Conservation (phyloP, 2,113 vertebrate genomes). For the Lycaon pictus region DNA sequence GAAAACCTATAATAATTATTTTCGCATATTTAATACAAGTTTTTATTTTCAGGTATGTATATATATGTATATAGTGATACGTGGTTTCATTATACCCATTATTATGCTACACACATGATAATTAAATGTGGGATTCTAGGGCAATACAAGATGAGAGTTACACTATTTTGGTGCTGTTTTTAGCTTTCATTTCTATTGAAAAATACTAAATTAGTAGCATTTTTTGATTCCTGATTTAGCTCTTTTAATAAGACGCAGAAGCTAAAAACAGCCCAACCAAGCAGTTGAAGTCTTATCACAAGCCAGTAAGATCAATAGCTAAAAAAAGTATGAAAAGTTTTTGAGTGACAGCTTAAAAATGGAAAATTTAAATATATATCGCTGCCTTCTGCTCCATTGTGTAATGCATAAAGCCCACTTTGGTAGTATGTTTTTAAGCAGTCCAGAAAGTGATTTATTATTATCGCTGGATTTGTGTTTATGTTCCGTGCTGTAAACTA, state of each 20-base stretch:
- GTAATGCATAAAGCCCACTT: constrained; percentile 77
- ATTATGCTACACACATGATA: constrained; percentile 11
- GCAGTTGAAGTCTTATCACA: constrained; percentile 87
- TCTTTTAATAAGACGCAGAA: constrained; percentile 88
- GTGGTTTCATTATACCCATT: background rate
- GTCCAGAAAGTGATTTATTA: constrained; percentile 85
- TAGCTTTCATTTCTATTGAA: constrained; percentile 85
- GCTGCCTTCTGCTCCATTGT: constrained; percentile 83
- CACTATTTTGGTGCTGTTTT: constrained; percentile 82
- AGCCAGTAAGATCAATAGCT: constrained; percentile 88
- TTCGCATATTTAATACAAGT: background rate
- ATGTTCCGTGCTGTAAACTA: constrained; percentile 84
- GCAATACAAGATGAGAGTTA: constrained; percentile 71
- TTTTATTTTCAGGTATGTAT: constrained; percentile 25
- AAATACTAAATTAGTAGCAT: constrained; percentile 87
- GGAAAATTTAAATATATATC: constrained; percentile 87
- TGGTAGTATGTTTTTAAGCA: constrained; percentile 71
- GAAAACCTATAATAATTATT: constrained; percentile 3
- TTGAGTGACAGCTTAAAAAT: constrained; percentile 90
- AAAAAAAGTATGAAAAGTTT: constrained; percentile 84
- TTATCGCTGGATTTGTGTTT: constrained; percentile 82
- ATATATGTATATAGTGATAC: background rate
- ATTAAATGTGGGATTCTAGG: constrained; percentile 71
- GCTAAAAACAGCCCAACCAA: constrained; percentile 87
- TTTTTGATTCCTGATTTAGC: constrained; percentile 87